These are phyloP conservation scores for Calameuta filiformis DNA, from an alignment of 2,888 invertebrate genomes.

Conservation along the genomic window DNA sequence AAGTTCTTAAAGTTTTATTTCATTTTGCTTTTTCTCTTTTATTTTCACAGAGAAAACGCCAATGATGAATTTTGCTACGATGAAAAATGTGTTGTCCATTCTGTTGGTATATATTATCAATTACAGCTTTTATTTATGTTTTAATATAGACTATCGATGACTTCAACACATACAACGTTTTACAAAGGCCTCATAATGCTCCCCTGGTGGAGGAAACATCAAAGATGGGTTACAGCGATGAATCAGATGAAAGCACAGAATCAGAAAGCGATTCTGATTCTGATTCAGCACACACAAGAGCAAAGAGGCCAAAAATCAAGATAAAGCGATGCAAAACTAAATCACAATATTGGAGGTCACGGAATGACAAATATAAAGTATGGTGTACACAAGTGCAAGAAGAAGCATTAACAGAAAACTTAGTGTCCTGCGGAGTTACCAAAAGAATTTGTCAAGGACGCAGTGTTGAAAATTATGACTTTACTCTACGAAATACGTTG, in stretches of 20 bases:
- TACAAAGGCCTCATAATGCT: slow-evolving; percentile 53
- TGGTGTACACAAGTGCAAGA: slow-evolving; percentile 82
- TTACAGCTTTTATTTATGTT: neutral
- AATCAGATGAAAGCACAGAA: slow-evolving; percentile 68
- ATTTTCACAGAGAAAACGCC: neutral
- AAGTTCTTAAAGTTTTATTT: neutral
- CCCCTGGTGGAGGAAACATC: slow-evolving; percentile 38
- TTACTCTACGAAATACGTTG: slow-evolving; percentile 68
- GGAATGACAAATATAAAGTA: slow-evolving; percentile 79
- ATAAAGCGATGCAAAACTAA: slow-evolving; percentile 61
- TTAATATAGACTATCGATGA: slow-evolving; percentile 47
- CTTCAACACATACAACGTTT: slow-evolving; percentile 57
- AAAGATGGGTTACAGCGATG: slow-evolving; percentile 72
- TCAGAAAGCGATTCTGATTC: slow-evolving; percentile 74
- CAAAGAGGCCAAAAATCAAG: slow-evolving; percentile 70
- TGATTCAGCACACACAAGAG: slow-evolving; percentile 58
- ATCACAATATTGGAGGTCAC: slow-evolving; percentile 62
- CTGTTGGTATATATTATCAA: neutral
- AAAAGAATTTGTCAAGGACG: slow-evolving; percentile 73
- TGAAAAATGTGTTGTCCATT: neutral
- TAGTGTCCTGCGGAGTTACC: slow-evolving; percentile 82
- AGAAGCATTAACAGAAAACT: slow-evolving; percentile 81
- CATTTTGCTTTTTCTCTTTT: neutral
- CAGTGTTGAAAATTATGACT: slow-evolving; percentile 82
- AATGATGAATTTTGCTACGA: neutral